A percentile compares a stretch with the other conserved stretches of the same genome.
Evolutionary conservation across 1,140 invertebrate genomes (phyloP).

Genomic region (Eciton burchellii): DNA sequence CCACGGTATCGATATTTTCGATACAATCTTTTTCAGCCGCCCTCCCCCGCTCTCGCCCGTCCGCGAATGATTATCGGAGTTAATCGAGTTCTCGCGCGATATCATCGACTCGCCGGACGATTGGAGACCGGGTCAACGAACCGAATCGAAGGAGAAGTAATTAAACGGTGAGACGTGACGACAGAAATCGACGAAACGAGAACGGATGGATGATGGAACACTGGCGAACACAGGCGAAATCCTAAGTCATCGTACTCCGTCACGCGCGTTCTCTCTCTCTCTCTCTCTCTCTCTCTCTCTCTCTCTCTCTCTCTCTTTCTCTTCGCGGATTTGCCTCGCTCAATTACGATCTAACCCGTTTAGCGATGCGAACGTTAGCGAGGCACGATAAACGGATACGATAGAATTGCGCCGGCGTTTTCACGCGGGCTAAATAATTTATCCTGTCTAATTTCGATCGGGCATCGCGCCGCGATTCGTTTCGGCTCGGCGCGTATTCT

Average conservation of each 20-base stretch:
- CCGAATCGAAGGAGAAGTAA: slow-evolving; percentile 44
- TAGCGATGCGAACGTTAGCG: not conserved
- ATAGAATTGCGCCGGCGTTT: slow-evolving; percentile 37
- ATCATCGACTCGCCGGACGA: slow-evolving; percentile 15
- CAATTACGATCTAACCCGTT: not conserved
- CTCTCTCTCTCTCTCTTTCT: no score
- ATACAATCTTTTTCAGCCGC: slow-evolving; percentile 32
- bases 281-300: no score
- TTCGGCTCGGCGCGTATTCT: slow-evolving; percentile 25
- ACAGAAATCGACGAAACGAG: slow-evolving; percentile 36
- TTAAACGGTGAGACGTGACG: slow-evolving; percentile 44
- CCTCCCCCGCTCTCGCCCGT: not conserved
- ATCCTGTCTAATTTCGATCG: slow-evolving; percentile 49
- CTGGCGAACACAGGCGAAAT: slow-evolving; percentile 6
- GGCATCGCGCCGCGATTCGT: slow-evolving; percentile 11
- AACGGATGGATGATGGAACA: not conserved
- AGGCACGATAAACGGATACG: slow-evolving; percentile 29
- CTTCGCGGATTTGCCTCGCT: slow-evolving; percentile 15
- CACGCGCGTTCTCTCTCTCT: not conserved
- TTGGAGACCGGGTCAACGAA: slow-evolving; percentile 41
- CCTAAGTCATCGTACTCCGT: slow-evolving; percentile 36
- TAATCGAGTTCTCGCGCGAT: slow-evolving; percentile 49
- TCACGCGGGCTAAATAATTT: slow-evolving; percentile 42
- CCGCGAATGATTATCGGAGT: slow-evolving; percentile 27
- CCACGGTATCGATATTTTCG: slow-evolving; percentile 24